Evolutionary conservation across 1,140 invertebrate genomes (phyloP).

Genomic region (Ooceraea biroi): DNA sequence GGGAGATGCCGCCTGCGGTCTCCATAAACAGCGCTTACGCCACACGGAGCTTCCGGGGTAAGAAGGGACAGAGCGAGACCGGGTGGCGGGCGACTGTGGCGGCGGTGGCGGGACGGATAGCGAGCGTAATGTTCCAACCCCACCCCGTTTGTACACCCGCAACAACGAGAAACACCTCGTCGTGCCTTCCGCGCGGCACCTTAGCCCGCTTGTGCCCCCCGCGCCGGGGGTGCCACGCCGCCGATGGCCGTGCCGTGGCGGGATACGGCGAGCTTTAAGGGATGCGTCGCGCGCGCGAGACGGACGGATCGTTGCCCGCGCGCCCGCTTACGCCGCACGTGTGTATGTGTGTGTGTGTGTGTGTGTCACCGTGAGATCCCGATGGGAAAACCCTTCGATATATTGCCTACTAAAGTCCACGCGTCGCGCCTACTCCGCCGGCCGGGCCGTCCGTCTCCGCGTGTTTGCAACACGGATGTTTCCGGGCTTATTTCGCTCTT

Average conservation of each 20-base stretch:
- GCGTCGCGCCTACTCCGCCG: not conserved
- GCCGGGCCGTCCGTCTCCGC: not conserved
- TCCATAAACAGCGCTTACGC: constrained; percentile 82
- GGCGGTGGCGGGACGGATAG: constrained; percentile 5
- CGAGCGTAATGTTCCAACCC: constrained; percentile 62
- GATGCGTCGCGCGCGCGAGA: constrained; percentile 53
- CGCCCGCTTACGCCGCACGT: no score
- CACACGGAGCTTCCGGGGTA: constrained; percentile 27
- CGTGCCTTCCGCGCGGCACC: constrained; percentile 66
- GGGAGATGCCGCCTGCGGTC: constrained; percentile 80
- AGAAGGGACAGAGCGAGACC: not conserved
- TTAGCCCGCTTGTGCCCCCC: constrained; percentile 46
- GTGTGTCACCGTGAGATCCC: constrained; percentile 69
- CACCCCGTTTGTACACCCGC: constrained; percentile 43
- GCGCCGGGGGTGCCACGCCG: no score
- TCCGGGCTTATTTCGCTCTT: not conserved
- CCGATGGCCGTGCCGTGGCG: constrained; percentile 53
- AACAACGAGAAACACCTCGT: constrained; percentile 70
- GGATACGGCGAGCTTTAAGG: constrained; percentile 72
- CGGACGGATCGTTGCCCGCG: constrained; percentile 65
- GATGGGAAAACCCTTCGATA: constrained; percentile 71
- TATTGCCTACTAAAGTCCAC: constrained; percentile 72
- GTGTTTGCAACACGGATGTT: not conserved
- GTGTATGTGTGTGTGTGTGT: no score
- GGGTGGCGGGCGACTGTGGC: not conserved